Base-by-base conservation (phyloP, 2,888 invertebrate species). In the Rotaria magnacalcarata region DNA sequence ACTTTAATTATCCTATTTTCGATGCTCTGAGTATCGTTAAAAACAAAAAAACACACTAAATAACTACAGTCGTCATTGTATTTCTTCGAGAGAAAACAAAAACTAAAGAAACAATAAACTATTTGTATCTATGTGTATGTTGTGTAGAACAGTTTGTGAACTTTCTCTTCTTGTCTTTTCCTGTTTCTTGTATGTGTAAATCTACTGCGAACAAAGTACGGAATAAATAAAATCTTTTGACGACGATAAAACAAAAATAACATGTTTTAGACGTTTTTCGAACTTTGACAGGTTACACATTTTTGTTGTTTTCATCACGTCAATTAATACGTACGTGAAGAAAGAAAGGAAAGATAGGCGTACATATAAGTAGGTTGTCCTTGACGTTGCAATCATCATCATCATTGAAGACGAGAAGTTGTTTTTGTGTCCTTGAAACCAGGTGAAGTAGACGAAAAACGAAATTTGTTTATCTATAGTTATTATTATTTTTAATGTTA, bases 71-170 rank as follows among this genome's bases (percentile, higher is more conserved):
- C 67, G 67, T 67, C 67, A 34, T 67, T 67, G n/a, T n/a, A 67
- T 67, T 67, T 67, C 67, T 67, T 67, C 14, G 27, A 34, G 34
- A 34, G 34, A 34, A 34, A 2, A 27, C 0, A 67, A 67, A 67
- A 34, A 41, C 10, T 34, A 67, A 34, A 67, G 27, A 67, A 67
- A 41, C 7, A 19, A 67, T 16, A 34, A 67, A 67, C 34, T 67
- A 34, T 67, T 1, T 67, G 27, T 67, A 34, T 41, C 34, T 67
- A 67, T 67, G 6, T 67, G 67, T 67, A 34, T 67, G 67, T 67
- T 67, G 67, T 67, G 67, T 67, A 67, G 67, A 67, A 67, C 67
- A 67, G 67, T 67, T 67, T 67, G 67, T 67, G 67, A 67, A 67
- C 19, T 24, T 24, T 24, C 8, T 56, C 24, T 24, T 24, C 21